Evolutionary conservation across 1,140 invertebrate species (phyloP), one percentile per base, ranked within the genome.

Genomic region (Ericerus pela): DNA sequence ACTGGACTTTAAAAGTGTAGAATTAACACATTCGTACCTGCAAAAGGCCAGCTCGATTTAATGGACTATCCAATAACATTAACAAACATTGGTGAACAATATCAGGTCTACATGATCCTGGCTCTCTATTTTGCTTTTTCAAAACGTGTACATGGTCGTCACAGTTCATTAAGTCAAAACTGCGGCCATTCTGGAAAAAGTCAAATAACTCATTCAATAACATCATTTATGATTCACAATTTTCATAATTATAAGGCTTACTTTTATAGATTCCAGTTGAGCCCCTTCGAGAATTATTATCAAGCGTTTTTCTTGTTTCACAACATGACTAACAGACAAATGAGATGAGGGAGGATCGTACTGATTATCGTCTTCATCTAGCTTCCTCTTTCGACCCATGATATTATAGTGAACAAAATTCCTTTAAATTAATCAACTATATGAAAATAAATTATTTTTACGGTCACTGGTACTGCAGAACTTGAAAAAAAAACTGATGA

Each of bases 41-140:
- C 14, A 91, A 68, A 10, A 90, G 69, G 14, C 88, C 90, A 55
- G 90, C 88, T 63, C 90, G 72, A 65, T 97, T 99, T 14, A 99
- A 70, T 0, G 95, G 94, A 63, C 89, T 95, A 66, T 99, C 94
- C 72, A 97, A 81, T 31, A 99, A 73, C 93, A 96, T 97, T 0
- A 97, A 68, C 6, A 97, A 71, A 68, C 90, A 96, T 67, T 96
- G 93, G 71, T 97, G 94, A 4, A 85, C 79, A 53, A 98, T 97
- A 66, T 97, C 95, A 6, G 95, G 95, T 30, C 94, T 74, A 65
- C 85, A 91, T 14, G 80, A 78, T 1, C 86, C 83, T 3, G 84
- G 79, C 65, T 94, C 85, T 52, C 87, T 72, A 60, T 88, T 84
- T 68, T 88, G 81, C 68, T 88, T 93, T 54, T 82, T 84, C 55